Percentiles rank a stretch among this genome's conserved stretches.
These are phyloP conservation scores for rabbit (Oryctolagus cuniculus) DNA, from an alignment of 2,113 vertebrate species.

Conservation along the genomic window DNA sequence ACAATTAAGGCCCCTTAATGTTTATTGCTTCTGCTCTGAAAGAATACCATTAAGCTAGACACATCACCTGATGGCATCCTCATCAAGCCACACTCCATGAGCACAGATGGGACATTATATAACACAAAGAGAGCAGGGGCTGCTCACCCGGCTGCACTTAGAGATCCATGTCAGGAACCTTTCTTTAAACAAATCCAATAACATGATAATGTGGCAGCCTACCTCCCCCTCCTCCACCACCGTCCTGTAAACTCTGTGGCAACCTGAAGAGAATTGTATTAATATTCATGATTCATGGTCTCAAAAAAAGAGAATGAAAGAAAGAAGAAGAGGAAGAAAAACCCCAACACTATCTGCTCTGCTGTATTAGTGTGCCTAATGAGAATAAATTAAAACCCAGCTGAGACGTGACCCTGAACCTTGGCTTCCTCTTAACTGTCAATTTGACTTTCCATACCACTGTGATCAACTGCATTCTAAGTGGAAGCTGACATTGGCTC, in stretches of 20 bases:
- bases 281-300: conserved; percentile 70
- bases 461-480: conserved; percentile 84
- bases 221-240: background rate
- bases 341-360: background rate
- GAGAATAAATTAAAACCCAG: conserved; percentile 84
- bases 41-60: conserved; percentile 83
- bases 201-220: conserved; percentile 43
- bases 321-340: background rate
- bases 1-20: conserved; percentile 85
- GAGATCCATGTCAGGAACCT: conserved; percentile 21
- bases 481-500: conserved; percentile 83
- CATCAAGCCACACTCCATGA: conserved; percentile 74
- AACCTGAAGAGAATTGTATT: conserved; percentile 54
- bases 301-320: background rate
- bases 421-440: conserved; percentile 84
- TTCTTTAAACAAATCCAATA: conserved; percentile 52
- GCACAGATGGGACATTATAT: conserved; percentile 68
- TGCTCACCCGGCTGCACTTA: conserved; percentile 38
- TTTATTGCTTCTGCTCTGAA: conserved; percentile 84
- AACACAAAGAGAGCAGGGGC: conserved; percentile 54
- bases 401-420: conserved; percentile 82
- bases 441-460: conserved; percentile 82
- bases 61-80: conserved; percentile 74
- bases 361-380: conserved; percentile 81
- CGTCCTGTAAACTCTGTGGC: conserved; percentile 58